Conservation (phyloP, 92 coral and sea anemone genomes). For the Epizoanthus fatuus region DNA sequence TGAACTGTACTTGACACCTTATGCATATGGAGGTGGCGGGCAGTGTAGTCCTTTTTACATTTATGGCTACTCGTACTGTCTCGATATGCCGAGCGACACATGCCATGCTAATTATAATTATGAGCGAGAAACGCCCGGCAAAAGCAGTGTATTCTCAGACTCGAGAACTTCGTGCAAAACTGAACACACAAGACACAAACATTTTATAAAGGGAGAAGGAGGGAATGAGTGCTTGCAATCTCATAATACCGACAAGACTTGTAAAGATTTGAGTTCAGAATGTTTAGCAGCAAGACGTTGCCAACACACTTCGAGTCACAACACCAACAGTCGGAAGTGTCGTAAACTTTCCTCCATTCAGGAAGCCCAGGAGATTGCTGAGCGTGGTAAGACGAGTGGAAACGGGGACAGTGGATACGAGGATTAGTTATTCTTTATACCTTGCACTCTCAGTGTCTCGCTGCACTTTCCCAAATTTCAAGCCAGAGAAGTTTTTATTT, state of each 20-base stretch:
- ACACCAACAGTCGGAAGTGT: neutral
- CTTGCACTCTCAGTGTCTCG: no score
- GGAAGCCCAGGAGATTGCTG: neutral
- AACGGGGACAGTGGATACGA: constrained; percentile 27
- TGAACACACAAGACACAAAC: neutral
- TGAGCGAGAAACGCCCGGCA: neutral
- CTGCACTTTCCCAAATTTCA: no score
- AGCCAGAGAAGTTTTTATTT: no score
- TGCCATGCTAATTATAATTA: neutral
- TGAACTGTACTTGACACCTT: neutral
- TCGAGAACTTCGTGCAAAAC: neutral
- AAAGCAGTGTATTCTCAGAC: neutral
- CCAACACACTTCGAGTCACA: neutral
- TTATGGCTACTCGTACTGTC: neutral
- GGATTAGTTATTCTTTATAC: neutral
- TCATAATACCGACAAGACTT: no score
- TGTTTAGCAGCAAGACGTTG: constrained; percentile 1
- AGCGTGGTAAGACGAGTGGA: neutral
- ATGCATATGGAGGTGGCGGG: neutral
- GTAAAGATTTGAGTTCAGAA: neutral
- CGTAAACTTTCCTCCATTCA: constrained; percentile 9
- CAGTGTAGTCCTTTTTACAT: neutral
- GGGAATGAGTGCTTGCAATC: no score
- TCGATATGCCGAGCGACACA: constrained; percentile 1
- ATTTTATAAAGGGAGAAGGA: no score